Evolutionary conservation across 2,797 vertebrate species (phyloP).

Genomic region (Melanotaenia trifasciata): DNA sequence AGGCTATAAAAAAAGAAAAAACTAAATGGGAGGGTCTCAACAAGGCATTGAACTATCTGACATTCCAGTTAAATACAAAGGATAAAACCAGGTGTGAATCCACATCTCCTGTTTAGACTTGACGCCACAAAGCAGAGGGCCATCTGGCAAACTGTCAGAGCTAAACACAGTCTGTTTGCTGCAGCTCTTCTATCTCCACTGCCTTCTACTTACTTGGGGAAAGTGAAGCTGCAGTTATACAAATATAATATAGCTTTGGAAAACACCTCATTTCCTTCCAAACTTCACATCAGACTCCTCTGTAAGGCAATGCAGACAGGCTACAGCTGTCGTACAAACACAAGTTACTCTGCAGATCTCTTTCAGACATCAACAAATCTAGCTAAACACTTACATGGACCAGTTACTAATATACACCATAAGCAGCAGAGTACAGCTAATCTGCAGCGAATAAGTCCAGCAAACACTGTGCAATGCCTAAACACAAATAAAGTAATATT

Average conservation of each 20-base stretch:
- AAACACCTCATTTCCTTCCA: slow-evolving; percentile 11
- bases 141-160: slow-evolving; percentile 73
- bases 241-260: slow-evolving; percentile 1
- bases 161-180: slow-evolving; percentile 57
- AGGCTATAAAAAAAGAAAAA: slow-evolving; percentile 11
- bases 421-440: slow-evolving; percentile 2
- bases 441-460: neutral
- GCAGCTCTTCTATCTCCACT: slow-evolving; percentile 22
- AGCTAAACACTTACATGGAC: neutral
- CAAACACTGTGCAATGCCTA: slow-evolving; percentile 1
- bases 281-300: neutral
- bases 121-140: slow-evolving; percentile 64
- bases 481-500: slow-evolving; percentile 15
- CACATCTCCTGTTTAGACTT: slow-evolving; percentile 77
- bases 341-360: neutral
- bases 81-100: slow-evolving; percentile 80
- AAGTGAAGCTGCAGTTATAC: slow-evolving; percentile 21
- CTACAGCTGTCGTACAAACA: neutral
- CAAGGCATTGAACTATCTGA: slow-evolving; percentile 41
- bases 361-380: neutral
- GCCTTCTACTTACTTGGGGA: slow-evolving; percentile 13
- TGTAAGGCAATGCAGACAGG: neutral
- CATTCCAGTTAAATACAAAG: slow-evolving; percentile 73
- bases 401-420: neutral
- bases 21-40: slow-evolving; percentile 31